phyloP scores from a whole-genome alignment of 2,888 invertebrate genomes.

The Agriotes lineatus region DNA sequence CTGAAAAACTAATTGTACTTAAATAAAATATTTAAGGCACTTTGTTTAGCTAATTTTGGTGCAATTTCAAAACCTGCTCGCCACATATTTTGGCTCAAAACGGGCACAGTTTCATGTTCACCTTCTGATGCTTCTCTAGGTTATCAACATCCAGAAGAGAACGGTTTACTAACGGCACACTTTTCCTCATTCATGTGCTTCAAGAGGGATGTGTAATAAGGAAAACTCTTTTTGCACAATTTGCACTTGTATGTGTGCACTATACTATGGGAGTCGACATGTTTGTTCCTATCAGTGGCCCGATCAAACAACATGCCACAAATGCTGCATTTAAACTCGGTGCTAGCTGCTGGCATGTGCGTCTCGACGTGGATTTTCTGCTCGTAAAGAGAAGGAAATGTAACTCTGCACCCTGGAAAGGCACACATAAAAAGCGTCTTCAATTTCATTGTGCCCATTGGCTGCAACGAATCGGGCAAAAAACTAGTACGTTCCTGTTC shows the following conservation, averaged over 20 bases:
- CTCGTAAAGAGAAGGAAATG: slow-evolving; percentile 40
- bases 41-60: too few species aligned
- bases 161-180: slow-evolving; percentile 9
- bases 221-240: slow-evolving; percentile 36
- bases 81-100: slow-evolving; percentile 36
- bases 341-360: slow-evolving; percentile 41
- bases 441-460: not conserved
- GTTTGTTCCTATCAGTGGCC: slow-evolving; percentile 44
- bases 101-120: slow-evolving; percentile 32
- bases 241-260: slow-evolving; percentile 41
- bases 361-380: slow-evolving; percentile 38
- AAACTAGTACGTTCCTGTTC: not conserved
- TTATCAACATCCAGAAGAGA: slow-evolving; percentile 28
- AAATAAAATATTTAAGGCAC: too few species aligned
- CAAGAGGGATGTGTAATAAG: slow-evolving; percentile 43
- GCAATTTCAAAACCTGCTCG: slow-evolving; percentile 37
- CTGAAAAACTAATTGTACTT: too few species aligned
- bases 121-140: slow-evolving; percentile 35
- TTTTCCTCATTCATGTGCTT: slow-evolving; percentile 38
- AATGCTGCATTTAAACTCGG: slow-evolving; percentile 44
- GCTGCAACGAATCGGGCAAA: not conserved
- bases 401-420: slow-evolving; percentile 34
- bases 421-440: slow-evolving; percentile 29
- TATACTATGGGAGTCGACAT: slow-evolving; percentile 42
- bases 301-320: slow-evolving; percentile 42